These are phyloP conservation scores for Agrotis ipsilon DNA, from an alignment of 2,888 invertebrate species.

Conservation along the genomic window DNA sequence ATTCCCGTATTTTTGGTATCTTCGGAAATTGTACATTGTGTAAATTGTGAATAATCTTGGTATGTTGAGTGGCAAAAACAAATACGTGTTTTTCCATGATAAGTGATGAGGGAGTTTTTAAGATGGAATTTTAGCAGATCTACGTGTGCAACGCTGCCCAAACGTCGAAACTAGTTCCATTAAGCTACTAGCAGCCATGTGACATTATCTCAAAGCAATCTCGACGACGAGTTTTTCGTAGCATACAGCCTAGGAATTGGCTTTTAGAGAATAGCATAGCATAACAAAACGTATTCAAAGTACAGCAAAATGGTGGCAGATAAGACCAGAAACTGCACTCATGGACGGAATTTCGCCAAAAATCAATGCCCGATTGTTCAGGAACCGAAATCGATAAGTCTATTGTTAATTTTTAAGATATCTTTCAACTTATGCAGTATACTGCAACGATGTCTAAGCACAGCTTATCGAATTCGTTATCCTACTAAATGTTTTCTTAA, in stretches of 20 bases:
- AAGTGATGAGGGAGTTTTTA: not conserved
- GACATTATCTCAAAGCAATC: too few relatives aligned
- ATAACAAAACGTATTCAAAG: not conserved
- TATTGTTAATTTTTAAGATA: not conserved
- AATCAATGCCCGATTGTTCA: not conserved
- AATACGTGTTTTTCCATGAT: not conserved
- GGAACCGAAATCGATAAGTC: not conserved
- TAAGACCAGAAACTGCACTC: not conserved
- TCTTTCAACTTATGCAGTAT: not conserved
- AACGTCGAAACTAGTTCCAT: too few relatives aligned
- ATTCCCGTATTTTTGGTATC: constrained; percentile 14
- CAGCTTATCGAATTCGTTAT: constrained; percentile 22
- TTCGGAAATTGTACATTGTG: constrained; percentile 15
- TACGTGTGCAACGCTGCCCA: too few relatives aligned
- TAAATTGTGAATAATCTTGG: not conserved
- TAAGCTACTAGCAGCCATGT: too few relatives aligned
- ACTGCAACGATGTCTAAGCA: constrained; percentile 7
- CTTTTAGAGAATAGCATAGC: too few relatives aligned
- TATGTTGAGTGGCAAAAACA: not conserved
- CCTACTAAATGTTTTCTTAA: constrained; percentile 18
- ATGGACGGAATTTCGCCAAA: not conserved
- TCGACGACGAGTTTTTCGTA: too few relatives aligned
- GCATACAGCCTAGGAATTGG: too few relatives aligned
- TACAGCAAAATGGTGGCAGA: not conserved
- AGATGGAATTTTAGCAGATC: too few relatives aligned